phyloP scores from a whole-genome alignment of 2,797 vertebrate species.

The Lophotriccus pileatus region DNA sequence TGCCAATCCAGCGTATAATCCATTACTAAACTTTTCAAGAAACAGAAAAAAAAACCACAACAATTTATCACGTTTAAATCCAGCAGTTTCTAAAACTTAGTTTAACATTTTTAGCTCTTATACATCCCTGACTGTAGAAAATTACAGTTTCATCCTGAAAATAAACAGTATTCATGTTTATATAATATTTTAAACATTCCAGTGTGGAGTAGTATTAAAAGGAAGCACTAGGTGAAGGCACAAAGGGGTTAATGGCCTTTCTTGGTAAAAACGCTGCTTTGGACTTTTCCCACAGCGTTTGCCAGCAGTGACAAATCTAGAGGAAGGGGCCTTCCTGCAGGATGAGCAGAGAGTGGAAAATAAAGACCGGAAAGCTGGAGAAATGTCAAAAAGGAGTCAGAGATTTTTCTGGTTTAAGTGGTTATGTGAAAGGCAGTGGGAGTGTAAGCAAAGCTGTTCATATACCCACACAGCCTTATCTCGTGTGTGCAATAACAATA shows the following conservation, averaged over 20 bases:
- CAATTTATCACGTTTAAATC: neutral
- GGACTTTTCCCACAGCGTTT: neutral
- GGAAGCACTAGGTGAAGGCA: neutral
- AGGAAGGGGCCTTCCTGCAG: neutral
- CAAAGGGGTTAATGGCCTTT: neutral
- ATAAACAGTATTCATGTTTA: neutral
- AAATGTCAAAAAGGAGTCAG: fast-evolving
- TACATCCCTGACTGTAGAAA: neutral
- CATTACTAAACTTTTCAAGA: neutral
- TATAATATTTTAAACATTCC: neutral
- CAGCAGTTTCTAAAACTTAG: neutral
- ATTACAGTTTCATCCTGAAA: neutral
- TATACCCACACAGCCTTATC: neutral
- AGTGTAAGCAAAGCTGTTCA: neutral
- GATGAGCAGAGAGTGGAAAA: neutral
- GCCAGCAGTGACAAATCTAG: slow-evolving; percentile 12
- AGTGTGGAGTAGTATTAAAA: neutral
- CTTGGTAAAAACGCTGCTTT: neutral
- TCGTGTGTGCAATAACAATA: neutral
- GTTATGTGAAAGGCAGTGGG: neutral
- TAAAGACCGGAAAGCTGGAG: neutral
- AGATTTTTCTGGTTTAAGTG: neutral
- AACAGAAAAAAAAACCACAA: neutral
- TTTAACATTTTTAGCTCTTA: neutral
- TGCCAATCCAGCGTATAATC: neutral